Base-by-base conservation (phyloP, 2,113 vertebrate species). In the Stegastes partitus region DNA sequence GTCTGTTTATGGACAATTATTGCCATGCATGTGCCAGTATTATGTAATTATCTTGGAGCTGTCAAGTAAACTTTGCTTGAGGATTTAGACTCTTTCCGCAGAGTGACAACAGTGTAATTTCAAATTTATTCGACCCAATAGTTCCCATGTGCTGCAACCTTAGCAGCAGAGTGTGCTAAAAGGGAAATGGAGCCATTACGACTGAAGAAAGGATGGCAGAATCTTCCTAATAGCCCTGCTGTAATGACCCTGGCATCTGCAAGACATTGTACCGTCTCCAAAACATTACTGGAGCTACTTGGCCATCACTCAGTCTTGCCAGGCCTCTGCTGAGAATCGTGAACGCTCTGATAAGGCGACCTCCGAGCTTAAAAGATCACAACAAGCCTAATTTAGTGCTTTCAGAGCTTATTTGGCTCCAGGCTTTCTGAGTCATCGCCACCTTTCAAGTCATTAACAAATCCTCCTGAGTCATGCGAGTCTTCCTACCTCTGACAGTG, bases 201-300 rank as follows among this genome's bases (percentile, higher is more conserved):
- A 44, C 25, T 2, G 14, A 51, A 28, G 51, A 63, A 45, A 78
- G 59, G 74, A 58, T 56, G 37, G 66, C 56, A 79, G 44, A 75
- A 59, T 84, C 56, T 66, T 64, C 45, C 68, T 77, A 85, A 85
- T 70, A 50, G 77, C 73, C 53, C 34, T 53, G 86, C 51, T 74
- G 50, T 86, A 82, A 90, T 84, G 78, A 70, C 49, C 56, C 72
- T 70, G 62, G 73, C 75, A 83, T 87, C 57, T 74, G 58, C 7
- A 3, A 47, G 49, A 70, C 68, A 64, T 21, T 65, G 66, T 57
- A 44, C 55, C 8, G 3, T 81, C 70, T 82, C 66, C 63, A 72
- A 80, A 82, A 77, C 84, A 76, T 87, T 71, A 82, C 53, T 56
- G 63, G 57, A 74, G 74, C 51, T 22, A 58, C 67, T 65, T 79